Evolutionary conservation across 2,888 invertebrate species (phyloP).

Genomic region (Drosophila subquinaria): DNA sequence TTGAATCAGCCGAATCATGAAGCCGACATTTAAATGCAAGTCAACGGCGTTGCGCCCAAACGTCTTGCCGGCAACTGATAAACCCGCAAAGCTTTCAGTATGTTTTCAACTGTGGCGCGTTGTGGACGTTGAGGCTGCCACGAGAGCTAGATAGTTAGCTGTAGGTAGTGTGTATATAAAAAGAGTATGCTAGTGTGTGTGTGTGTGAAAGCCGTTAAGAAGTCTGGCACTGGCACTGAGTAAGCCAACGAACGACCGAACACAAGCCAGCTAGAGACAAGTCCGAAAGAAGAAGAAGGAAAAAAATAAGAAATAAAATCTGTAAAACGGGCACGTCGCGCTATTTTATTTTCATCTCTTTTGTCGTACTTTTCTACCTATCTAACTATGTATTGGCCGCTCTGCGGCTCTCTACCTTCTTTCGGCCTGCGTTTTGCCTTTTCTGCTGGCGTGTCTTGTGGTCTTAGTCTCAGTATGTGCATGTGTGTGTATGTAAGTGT

Average conservation of each 20-base stretch:
- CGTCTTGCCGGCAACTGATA: conserved; percentile 38
- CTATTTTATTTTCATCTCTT: conserved; percentile 75
- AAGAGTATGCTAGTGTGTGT: conserved; percentile 23
- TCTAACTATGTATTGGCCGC: conserved; percentile 58
- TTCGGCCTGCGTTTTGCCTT: conserved; percentile 57
- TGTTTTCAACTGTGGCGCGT: conserved; percentile 73
- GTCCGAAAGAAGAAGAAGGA: conserved; percentile 27
- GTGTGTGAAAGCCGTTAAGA: conserved; percentile 75
- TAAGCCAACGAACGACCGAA: conserved; percentile 50
- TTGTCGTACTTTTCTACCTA: conserved; percentile 72
- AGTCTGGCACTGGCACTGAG: conserved; percentile 55
- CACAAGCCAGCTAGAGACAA: conserved; percentile 46
- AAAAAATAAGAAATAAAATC: conserved; percentile 54
- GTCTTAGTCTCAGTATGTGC: conserved; percentile 37
- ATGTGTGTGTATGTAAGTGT: conserved; percentile 14
- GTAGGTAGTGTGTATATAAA: conserved; percentile 50
- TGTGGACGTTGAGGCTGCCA: conserved; percentile 61
- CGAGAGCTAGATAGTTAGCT: conserved; percentile 33
- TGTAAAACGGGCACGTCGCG: conserved; percentile 78
- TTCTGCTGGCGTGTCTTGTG: conserved; percentile 73
- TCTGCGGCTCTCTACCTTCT: conserved; percentile 64
- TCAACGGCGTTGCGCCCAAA: conserved; percentile 53
- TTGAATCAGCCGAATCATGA: conserved; percentile 24
- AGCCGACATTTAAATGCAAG: conserved; percentile 45
- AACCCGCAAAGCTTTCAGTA: conserved; percentile 58